Percentiles rank a stretch among this genome's conserved stretches.
phyloP scores from a whole-genome alignment of 2,113 vertebrate species.

The Chelonoidis abingdonii region DNA sequence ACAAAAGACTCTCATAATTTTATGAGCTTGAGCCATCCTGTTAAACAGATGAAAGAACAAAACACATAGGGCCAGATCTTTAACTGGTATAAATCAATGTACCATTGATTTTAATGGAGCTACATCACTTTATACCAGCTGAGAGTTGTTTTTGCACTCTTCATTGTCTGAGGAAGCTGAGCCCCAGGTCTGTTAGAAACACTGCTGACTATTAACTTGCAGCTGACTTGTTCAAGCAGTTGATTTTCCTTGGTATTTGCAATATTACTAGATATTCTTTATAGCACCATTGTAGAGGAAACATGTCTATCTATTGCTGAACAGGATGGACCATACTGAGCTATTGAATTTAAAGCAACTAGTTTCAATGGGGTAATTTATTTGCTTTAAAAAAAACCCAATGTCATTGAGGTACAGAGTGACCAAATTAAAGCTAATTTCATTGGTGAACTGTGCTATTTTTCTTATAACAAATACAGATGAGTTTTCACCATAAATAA shows the following conservation, averaged over 20 bases:
- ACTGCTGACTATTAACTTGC: neutral
- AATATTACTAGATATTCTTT: neutral
- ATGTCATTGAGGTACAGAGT: neutral
- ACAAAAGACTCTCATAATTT: neutral
- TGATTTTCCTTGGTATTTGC: fast-evolving
- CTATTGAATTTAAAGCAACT: neutral
- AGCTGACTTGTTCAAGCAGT: neutral
- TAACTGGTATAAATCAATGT: no score
- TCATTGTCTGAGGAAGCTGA: neutral
- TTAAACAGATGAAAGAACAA: neutral
- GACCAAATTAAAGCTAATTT: neutral
- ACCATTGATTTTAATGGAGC: no score
- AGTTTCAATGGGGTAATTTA: fast-evolving
- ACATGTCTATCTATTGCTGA: neutral
- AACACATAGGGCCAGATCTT: neutral
- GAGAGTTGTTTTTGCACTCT: neutral
- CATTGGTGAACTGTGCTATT: fast-evolving
- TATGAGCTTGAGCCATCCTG: neutral
- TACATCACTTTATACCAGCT: no score
- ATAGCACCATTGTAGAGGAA: neutral
- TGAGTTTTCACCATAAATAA: fast-evolving
- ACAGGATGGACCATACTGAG: neutral
- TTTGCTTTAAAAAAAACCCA: neutral
- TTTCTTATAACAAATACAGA: neutral
- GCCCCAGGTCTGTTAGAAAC: fast-evolving